These are phyloP conservation scores for Medauroidea extradentata DNA, from an alignment of 1,140 invertebrate genomes.

Conservation along the genomic window DNA sequence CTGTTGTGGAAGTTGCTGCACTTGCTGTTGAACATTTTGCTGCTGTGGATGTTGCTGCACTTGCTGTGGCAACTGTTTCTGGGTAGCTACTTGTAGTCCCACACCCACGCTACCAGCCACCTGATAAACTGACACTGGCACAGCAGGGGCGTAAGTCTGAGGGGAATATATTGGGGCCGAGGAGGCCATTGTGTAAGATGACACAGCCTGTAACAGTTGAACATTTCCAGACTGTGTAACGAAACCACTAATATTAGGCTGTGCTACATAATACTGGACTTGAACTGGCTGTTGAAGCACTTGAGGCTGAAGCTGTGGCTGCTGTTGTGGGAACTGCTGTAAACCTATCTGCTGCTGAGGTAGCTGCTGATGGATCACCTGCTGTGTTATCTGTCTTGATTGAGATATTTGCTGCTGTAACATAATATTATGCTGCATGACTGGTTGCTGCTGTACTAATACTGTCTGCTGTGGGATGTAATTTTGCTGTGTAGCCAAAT, in stretches of 20 bases:
- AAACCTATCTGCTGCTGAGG: conserved; percentile 14
- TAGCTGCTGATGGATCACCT: not conserved
- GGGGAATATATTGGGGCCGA: too few species aligned
- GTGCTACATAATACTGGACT: not conserved
- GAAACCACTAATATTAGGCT: too few species aligned
- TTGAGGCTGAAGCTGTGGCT: not conserved
- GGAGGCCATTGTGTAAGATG: too few species aligned
- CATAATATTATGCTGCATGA: too few species aligned
- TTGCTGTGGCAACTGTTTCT: not conserved
- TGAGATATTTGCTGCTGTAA: conserved; percentile 13
- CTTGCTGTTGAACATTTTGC: not conserved
- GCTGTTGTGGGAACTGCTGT: conserved; percentile 17
- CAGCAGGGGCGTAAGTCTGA: too few species aligned
- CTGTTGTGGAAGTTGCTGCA: not conserved
- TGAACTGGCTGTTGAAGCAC: not conserved
- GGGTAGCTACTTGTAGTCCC: conserved; percentile 3
- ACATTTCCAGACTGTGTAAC: too few species aligned
- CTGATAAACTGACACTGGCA: too few species aligned
- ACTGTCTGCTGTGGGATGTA: conserved; percentile 9
- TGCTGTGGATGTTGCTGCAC: conserved; percentile 1
- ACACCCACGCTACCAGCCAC: not conserved
- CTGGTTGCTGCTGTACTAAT: too few species aligned
- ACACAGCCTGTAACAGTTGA: too few species aligned
- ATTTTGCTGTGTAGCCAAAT: not conserved
- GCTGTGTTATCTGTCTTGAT: conserved; percentile 7